Evolutionary conservation across 2,888 invertebrate species (phyloP).

Genomic region (Rutpela maculata): DNA sequence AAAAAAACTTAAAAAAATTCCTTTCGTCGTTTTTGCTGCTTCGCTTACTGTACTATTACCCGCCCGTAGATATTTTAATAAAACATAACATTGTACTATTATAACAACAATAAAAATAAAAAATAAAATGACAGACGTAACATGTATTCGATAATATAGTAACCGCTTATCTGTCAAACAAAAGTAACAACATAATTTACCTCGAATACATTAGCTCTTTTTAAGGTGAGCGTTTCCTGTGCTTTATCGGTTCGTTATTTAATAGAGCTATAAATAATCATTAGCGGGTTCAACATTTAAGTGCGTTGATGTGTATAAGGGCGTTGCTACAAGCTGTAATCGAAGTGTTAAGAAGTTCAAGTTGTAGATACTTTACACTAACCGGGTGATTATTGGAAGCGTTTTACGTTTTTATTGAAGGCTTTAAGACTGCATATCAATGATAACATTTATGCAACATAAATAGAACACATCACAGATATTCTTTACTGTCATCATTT

Average conservation of each 20-base stretch:
- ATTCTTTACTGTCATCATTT: no score
- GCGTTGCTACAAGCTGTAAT: slow-evolving; percentile 7
- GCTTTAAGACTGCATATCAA: no score
- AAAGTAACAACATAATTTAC: neutral
- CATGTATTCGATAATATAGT: neutral
- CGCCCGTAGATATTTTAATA: neutral
- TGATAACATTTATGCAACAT: no score
- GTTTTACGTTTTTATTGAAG: neutral
- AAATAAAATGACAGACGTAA: neutral
- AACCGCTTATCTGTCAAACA: neutral
- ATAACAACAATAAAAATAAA: neutral
- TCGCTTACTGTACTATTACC: no score
- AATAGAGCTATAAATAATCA: slow-evolving; percentile 7
- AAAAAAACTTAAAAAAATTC: no score
- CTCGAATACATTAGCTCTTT: neutral
- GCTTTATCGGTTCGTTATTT: slow-evolving; percentile 1
- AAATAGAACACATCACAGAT: no score
- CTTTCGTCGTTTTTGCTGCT: no score
- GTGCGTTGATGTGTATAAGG: slow-evolving; percentile 1
- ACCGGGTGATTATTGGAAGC: neutral
- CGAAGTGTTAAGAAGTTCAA: neutral
- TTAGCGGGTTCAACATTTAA: slow-evolving; percentile 3
- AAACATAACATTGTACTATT: neutral
- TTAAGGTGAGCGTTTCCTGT: neutral
- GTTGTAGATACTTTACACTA: neutral